phyloP scores from a whole-genome alignment of 2,797 vertebrate genomes.

The Decapterus maruadsi region DNA sequence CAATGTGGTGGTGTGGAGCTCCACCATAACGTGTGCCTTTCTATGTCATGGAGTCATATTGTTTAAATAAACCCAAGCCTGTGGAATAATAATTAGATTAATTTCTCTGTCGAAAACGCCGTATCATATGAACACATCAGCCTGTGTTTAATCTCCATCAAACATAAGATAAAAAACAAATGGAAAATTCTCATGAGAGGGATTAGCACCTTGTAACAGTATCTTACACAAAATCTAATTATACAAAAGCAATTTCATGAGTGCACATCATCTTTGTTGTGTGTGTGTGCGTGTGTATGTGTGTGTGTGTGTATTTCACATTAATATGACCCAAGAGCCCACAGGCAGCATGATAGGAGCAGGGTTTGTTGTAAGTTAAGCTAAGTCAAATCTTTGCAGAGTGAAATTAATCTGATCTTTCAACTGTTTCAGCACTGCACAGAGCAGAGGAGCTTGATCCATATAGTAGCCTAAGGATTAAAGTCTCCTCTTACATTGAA shows the following conservation, averaged over 20 bases:
- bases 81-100: constrained; percentile 9
- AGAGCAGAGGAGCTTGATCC: constrained; percentile 9
- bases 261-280: constrained; percentile 13
- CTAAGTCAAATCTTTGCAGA: constrained; percentile 7
- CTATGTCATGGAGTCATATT: constrained; percentile 11
- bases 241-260: constrained; percentile 52
- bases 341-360: not conserved
- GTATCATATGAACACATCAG: constrained; percentile 7
- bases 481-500: not conserved
- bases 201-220: constrained; percentile 28
- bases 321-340: not conserved
- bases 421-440: not conserved
- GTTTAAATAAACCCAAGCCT: constrained; percentile 11
- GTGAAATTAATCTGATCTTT: not conserved
- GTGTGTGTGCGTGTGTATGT: not conserved
- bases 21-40: not conserved
- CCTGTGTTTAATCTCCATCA: constrained; percentile 29
- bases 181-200: not conserved
- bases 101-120: not conserved
- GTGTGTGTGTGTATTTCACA: constrained; percentile 40
- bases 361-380: not conserved
- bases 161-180: constrained; percentile 30
- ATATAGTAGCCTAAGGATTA: not conserved
- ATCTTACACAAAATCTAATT: constrained; percentile 48
- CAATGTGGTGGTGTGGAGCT: not conserved